A percentile compares a stretch with the other conserved stretches of the same genome.
Conservation (phyloP, 1,140 invertebrate species). For the Drosophila nasuta region DNA sequence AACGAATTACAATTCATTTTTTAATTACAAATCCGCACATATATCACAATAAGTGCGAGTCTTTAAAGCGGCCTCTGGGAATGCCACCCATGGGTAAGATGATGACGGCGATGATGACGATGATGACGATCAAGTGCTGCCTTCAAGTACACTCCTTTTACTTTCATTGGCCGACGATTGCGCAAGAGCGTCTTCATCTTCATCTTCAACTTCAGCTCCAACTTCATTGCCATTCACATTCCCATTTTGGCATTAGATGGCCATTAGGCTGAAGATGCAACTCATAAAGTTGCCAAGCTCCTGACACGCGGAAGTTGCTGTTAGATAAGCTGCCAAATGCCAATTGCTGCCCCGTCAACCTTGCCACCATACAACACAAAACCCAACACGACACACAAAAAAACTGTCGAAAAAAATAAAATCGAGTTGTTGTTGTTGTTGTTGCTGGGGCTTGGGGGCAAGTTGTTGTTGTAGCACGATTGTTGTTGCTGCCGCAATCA, state of each 20-base stretch:
- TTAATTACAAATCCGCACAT: constrained; percentile 47
- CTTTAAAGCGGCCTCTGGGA: background rate
- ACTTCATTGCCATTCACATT: constrained; percentile 4
- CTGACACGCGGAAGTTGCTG: constrained; percentile 66
- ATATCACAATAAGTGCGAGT: constrained; percentile 1
- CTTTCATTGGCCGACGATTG: constrained; percentile 47
- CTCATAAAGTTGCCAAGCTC: constrained; percentile 64
- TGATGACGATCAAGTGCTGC: constrained; percentile 1
- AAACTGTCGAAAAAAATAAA: constrained; percentile 24
- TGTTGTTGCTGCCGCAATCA: constrained; percentile 32
- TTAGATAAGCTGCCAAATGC: constrained; percentile 41
- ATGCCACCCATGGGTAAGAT: constrained; percentile 22
- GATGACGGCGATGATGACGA: constrained; percentile 1
- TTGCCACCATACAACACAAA: background rate
- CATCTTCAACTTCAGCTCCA: constrained; percentile 17
- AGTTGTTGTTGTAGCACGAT: constrained; percentile 44
- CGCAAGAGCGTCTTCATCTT: constrained; percentile 28
- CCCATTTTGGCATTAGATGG: constrained; percentile 33
- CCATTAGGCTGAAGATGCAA: constrained; percentile 64
- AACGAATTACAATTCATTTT: constrained; percentile 20
- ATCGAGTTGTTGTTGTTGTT: constrained; percentile 13
- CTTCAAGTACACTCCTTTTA: constrained; percentile 35
- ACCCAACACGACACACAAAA: constrained; percentile 11
- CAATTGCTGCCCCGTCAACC: background rate
- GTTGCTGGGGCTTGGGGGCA: constrained; percentile 10